phyloP scores from a whole-genome alignment of 92 coral and sea anemone species.

The Porites rus region DNA sequence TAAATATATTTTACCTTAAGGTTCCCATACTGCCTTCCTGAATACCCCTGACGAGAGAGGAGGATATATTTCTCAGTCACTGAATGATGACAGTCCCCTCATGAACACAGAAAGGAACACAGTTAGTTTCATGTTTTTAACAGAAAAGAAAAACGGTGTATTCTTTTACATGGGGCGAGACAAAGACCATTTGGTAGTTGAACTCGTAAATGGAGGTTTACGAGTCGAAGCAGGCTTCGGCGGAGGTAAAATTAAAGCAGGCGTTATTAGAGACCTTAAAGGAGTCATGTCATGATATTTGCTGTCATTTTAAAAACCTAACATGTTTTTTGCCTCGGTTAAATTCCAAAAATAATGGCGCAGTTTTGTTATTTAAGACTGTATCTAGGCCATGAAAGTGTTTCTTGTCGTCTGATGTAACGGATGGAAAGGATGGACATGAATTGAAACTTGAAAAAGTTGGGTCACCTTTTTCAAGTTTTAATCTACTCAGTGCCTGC shows the following conservation, averaged over 20 bases:
- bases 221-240: conserved; percentile 59
- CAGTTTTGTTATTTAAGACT: too few species aligned
- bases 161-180: conserved; percentile 60
- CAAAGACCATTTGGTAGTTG: conserved; percentile 67
- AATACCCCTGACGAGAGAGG: conserved; percentile 10
- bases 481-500: too few species aligned
- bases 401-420: too few species aligned
- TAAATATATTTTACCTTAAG: conserved; percentile 11
- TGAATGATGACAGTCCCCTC: conserved; percentile 7
- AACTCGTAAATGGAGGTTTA: conserved; percentile 56
- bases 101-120: conserved; percentile 57
- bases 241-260: conserved; percentile 44
- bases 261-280: neutral
- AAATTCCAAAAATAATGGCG: too few species aligned
- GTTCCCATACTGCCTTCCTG: conserved; percentile 42
- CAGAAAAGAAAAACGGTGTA: conserved; percentile 54
- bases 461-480: too few species aligned
- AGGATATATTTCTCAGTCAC: conserved; percentile 50
- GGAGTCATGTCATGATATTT: too few species aligned
- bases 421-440: too few species aligned
- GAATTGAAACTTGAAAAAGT: too few species aligned
- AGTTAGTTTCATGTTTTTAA: conserved; percentile 44
- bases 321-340: too few species aligned
- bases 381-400: too few species aligned
- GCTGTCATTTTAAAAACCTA: too few species aligned